Evolutionary conservation across 2,888 invertebrate species (phyloP).

Genomic region (Drosophila suboccidentalis): DNA sequence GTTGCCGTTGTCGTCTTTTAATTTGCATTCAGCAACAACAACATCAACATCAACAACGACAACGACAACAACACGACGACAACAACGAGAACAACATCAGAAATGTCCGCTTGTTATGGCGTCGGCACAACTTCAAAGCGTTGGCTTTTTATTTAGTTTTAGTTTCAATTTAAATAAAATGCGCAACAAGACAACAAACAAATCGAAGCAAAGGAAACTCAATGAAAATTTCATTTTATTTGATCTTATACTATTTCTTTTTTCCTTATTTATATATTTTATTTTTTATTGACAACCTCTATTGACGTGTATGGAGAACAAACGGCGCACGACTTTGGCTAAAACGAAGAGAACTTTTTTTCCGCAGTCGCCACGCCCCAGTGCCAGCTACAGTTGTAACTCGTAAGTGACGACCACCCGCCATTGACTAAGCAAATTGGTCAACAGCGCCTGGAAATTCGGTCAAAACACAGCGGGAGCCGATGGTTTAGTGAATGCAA

Average conservation of each 20-base stretch:
- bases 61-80: conserved; percentile 29
- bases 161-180: conserved; percentile 69
- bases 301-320: conserved; percentile 35
- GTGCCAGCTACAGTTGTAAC: conserved; percentile 1
- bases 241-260: not conserved
- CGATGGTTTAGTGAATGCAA: conserved; percentile 17
- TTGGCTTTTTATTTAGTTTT: conserved; percentile 48
- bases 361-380: conserved; percentile 21
- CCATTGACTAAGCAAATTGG: conserved; percentile 4
- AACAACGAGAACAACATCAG: conserved; percentile 43
- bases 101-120: conserved; percentile 67
- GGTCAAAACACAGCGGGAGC: conserved; percentile 48
- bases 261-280: not conserved
- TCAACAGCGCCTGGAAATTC: conserved; percentile 24
- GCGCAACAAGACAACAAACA: conserved; percentile 47
- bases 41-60: conserved; percentile 20
- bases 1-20: conserved; percentile 55
- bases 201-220: conserved; percentile 37
- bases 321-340: conserved; percentile 39
- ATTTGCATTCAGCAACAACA: conserved; percentile 70
- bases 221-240: conserved; percentile 19
- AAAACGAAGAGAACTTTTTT: conserved; percentile 20
- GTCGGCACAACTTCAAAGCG: conserved; percentile 74
- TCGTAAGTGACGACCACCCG: conserved; percentile 8
- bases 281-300: conserved; percentile 40